Percentiles rank a stretch among this genome's conserved stretches.
phyloP scores from a whole-genome alignment of 2,888 invertebrate species.

The Pachycephus smyrnensis region DNA sequence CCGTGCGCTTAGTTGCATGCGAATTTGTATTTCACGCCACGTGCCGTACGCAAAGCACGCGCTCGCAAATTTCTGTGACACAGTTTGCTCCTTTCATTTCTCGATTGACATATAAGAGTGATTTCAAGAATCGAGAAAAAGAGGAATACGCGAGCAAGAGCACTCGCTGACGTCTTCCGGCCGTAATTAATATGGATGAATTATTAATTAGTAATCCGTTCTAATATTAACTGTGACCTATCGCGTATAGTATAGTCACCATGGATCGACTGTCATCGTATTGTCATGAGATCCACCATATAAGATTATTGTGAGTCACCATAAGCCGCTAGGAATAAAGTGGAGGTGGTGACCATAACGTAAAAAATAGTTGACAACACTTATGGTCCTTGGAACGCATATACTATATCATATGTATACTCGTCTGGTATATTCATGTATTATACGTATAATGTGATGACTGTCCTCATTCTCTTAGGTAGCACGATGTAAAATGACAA shows the following conservation, averaged over 20 bases:
- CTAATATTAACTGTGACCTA: background rate
- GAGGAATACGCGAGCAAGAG: background rate
- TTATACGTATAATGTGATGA: background rate
- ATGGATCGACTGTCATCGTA: background rate
- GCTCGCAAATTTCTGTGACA: background rate
- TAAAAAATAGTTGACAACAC: background rate
- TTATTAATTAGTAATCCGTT: background rate
- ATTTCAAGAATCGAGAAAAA: slow-evolving; percentile 12
- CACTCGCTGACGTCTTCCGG: too few relatives aligned
- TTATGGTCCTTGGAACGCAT: background rate
- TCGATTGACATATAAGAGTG: slow-evolving; percentile 10
- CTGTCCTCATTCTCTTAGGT: background rate
- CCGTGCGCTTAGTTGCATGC: background rate
- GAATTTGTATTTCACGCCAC: background rate
- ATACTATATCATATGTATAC: background rate
- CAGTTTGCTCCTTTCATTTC: background rate
- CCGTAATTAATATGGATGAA: background rate
- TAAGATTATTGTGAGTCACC: slow-evolving; percentile 1
- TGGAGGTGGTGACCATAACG: background rate
- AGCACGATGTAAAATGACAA: background rate
- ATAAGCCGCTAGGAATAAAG: background rate
- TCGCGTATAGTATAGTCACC: background rate
- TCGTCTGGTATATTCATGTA: background rate
- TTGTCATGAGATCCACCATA: background rate
- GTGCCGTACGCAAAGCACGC: background rate